These are phyloP conservation scores for Nothoprocta perdicaria DNA, from an alignment of 2,113 vertebrate genomes.

Conservation along the genomic window DNA sequence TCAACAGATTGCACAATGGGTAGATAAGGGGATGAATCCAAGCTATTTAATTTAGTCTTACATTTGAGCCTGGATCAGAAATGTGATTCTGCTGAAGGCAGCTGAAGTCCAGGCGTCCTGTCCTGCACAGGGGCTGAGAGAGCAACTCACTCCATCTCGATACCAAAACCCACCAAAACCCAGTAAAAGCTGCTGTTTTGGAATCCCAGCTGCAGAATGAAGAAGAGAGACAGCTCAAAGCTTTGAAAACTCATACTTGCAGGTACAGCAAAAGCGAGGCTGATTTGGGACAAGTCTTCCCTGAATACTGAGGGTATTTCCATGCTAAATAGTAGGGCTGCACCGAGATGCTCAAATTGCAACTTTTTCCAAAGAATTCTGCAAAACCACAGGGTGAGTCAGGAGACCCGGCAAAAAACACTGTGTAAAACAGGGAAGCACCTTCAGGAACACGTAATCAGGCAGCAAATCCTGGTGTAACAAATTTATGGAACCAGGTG, in stretches of 20 bases:
- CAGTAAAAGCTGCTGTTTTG: background rate
- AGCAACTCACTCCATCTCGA: background rate
- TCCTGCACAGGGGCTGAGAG: background rate
- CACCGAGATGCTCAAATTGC: background rate
- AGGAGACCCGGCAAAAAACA: background rate
- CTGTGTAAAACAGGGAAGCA: background rate
- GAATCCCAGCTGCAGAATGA: background rate
- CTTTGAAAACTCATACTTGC: background rate
- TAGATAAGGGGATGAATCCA: background rate
- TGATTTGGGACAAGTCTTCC: background rate
- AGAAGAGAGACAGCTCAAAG: background rate
- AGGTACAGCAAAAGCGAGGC: background rate
- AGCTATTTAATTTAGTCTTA: background rate
- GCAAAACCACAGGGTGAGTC: background rate
- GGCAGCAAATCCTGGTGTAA: background rate
- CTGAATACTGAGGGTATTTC: background rate
- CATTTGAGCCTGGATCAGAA: background rate
- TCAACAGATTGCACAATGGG: background rate
- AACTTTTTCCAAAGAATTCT: background rate
- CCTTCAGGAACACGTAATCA: background rate
- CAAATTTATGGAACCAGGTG: background rate
- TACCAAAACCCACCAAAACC: background rate
- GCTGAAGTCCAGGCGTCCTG: background rate
- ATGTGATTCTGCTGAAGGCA: background rate
- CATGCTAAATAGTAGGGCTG: background rate